Base-by-base conservation (phyloP, 2,113 vertebrate species). In the Gulo gulo region DNA sequence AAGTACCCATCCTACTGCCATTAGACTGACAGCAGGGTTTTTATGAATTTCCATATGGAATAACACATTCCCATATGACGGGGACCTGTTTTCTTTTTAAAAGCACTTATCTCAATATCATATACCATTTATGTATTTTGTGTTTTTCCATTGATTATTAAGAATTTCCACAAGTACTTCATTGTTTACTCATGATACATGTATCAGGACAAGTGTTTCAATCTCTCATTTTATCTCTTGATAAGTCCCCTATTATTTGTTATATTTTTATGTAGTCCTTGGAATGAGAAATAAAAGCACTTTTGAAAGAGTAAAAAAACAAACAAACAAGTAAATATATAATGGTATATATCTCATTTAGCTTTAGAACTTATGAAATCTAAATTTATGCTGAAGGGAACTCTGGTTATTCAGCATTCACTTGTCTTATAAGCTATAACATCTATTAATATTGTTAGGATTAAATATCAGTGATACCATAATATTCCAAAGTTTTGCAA, bases 41-140 rank as follows among this genome's bases (percentile, higher is more conserved):
- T 93, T 82, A 61, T 84, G 52, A 63, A 85, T 97, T 95, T 73
- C 6, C 7, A 34, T 93, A 93, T 34, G 11, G 36, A 79, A 79
- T 67, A 21, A 24, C 5, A 81, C 1, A 16, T 84, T 91, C 7
- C 2, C 20, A 6, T 91, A 34, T 39, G 6, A 59, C 7, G n/a
- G 16, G 9, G 11, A n/a, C 9, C 31, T 50, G 15, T 61, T 59
- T 78, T 59, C 11, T 76, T 82, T 96, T 87, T 61, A 31, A 86
- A 69, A 87, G n/a, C 6, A 47, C 1, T 76, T 88, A 7, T 21
- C 23, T 65, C 76, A 59, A 10, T 57, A 39, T 86, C 7, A 8
- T 16, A 31, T 42, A 59, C 0, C 39, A 81, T 79, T 67, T 57
- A 21, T 23, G 55, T 36, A 4, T 9, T 57, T 29, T 52, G 4